phyloP scores from a whole-genome alignment of 2,113 vertebrate genomes.

The Perccottus glenii region DNA sequence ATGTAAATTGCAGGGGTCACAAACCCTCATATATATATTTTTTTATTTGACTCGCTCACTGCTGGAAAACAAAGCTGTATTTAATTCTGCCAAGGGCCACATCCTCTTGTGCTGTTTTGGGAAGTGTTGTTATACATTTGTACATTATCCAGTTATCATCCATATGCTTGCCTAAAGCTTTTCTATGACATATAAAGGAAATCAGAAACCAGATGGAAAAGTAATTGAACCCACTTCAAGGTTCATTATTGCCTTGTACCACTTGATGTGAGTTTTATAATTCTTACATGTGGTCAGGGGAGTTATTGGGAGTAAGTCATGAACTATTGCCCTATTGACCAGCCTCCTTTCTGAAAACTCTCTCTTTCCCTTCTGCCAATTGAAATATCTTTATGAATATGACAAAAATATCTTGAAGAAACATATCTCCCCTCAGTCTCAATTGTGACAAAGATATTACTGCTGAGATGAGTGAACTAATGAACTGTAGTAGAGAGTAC shows the following conservation, averaged over 20 bases:
- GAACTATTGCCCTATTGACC: constrained; percentile 30
- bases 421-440: no score
- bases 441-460: no score
- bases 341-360: no score
- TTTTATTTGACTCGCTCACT: constrained; percentile 23
- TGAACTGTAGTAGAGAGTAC: neutral
- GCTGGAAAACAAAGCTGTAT: constrained; percentile 34
- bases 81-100: constrained; percentile 7
- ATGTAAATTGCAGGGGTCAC: constrained; percentile 15
- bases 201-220: constrained; percentile 25
- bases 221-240: constrained; percentile 16
- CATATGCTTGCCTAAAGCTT: neutral
- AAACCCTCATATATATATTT: constrained; percentile 33
- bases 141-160: neutral
- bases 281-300: constrained; percentile 36
- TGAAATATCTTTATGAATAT: neutral
- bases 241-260: constrained; percentile 14
- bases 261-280: constrained; percentile 45
- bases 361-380: no score
- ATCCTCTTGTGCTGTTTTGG: neutral
- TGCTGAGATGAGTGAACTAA: neutral
- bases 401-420: no score
- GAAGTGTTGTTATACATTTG: constrained; percentile 6
- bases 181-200: neutral
- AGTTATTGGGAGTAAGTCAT: constrained; percentile 17